Evolutionary conservation across 2,888 invertebrate species (phyloP).

Genomic region (Andricus curvator): DNA sequence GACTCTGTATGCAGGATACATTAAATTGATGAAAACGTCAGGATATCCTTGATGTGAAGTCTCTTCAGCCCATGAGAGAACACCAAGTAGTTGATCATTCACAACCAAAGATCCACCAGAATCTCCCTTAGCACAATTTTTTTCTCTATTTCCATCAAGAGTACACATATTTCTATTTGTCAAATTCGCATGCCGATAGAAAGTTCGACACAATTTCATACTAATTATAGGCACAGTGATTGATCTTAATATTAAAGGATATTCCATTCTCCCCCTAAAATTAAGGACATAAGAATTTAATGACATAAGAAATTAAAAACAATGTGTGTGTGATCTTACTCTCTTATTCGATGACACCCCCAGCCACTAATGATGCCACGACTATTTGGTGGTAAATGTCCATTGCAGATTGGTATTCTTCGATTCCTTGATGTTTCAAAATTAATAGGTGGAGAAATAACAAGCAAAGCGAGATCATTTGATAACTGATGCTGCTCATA

Average conservation of each 20-base stretch:
- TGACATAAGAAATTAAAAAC: too few relatives aligned
- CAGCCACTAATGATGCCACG: background rate
- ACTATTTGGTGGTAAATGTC: background rate
- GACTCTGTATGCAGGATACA: background rate
- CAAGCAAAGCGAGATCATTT: too few relatives aligned
- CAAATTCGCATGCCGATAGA: background rate
- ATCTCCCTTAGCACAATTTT: background rate
- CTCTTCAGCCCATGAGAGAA: background rate
- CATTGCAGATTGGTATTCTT: background rate
- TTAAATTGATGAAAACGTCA: background rate
- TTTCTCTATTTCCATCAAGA: too few relatives aligned
- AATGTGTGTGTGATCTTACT: background rate
- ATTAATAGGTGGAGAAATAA: background rate
- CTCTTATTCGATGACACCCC: background rate
- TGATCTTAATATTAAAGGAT: background rate
- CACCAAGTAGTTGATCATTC: background rate
- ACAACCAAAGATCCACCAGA: conserved; percentile 1
- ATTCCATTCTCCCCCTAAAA: too few relatives aligned
- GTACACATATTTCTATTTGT: background rate
- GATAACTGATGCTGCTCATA: too few relatives aligned
- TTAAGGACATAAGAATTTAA: too few relatives aligned
- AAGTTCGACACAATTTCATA: too few relatives aligned
- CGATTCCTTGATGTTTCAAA: background rate
- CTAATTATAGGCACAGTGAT: background rate
- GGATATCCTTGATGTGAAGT: background rate